Conservation (phyloP, 2,113 vertebrate species). For the Equus quagga region DNA sequence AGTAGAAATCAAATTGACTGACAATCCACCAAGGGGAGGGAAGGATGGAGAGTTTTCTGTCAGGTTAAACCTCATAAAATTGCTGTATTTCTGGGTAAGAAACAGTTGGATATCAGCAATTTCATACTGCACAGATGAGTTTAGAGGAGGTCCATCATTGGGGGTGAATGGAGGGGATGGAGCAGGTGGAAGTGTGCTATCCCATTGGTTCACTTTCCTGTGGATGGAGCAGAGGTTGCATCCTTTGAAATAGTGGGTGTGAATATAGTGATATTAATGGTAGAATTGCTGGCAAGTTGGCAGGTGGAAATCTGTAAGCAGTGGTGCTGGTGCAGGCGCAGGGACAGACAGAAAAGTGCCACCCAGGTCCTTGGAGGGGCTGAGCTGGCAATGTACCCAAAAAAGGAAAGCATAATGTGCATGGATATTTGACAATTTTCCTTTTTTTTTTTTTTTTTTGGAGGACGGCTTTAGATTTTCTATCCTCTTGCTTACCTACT, state of each 20-base stretch:
- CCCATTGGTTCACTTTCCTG: neutral
- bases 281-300: rapidly evolving
- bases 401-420: too few species aligned
- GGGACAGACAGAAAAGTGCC: neutral
- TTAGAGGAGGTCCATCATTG: neutral
- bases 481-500: neutral
- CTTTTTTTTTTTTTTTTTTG: neutral
- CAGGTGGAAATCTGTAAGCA: neutral
- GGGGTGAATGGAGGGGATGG: rapidly evolving
- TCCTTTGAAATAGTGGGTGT: neutral
- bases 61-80: neutral
- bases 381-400: neutral
- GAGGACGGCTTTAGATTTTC: neutral
- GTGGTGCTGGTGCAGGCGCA: neutral
- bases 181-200: rapidly evolving
- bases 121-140: neutral
- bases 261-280: rapidly evolving
- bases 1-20: neutral
- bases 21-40: too few species aligned
- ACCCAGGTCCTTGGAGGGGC: neutral
- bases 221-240: neutral
- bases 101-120: neutral
- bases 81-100: neutral
- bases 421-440: neutral
- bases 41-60: neutral